Conservation (phyloP, 2,888 invertebrate genomes). For the Biston stratarius region DNA sequence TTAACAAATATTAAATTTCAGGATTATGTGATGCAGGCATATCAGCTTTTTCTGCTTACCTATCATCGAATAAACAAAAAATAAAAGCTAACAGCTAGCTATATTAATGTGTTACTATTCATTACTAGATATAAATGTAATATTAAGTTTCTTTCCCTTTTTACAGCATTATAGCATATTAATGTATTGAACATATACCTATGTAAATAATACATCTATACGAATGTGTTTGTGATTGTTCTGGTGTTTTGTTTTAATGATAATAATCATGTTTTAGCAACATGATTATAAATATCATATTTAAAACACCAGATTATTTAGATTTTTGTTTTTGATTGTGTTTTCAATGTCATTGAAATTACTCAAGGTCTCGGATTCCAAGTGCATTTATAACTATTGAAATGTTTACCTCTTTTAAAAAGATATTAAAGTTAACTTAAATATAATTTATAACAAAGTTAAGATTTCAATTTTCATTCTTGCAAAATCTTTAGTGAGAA, state of each 20-base stretch:
- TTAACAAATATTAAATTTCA: no score
- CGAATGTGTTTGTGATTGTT: neutral
- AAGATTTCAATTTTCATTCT: neutral
- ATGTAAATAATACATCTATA: neutral
- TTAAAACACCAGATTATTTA: neutral
- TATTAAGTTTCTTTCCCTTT: neutral
- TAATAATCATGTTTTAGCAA: conserved; percentile 7
- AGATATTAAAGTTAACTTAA: neutral
- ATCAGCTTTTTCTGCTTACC: no score
- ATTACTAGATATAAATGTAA: neutral
- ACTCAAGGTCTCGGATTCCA: neutral
- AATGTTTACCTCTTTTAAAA: neutral
- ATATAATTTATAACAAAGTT: neutral
- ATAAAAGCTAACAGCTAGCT: no score
- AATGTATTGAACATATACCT: neutral
- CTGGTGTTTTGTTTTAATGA: conserved; percentile 11
- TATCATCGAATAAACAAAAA: no score
- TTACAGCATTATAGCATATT: neutral
- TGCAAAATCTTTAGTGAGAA: neutral
- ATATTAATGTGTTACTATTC: neutral
- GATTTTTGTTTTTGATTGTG: neutral
- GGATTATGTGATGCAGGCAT: no score
- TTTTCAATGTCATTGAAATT: conserved; percentile 19
- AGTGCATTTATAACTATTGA: no score
- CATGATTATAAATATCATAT: neutral